These are phyloP conservation scores for Turnix velox DNA, from an alignment of 2,113 vertebrate genomes.

Conservation along the genomic window DNA sequence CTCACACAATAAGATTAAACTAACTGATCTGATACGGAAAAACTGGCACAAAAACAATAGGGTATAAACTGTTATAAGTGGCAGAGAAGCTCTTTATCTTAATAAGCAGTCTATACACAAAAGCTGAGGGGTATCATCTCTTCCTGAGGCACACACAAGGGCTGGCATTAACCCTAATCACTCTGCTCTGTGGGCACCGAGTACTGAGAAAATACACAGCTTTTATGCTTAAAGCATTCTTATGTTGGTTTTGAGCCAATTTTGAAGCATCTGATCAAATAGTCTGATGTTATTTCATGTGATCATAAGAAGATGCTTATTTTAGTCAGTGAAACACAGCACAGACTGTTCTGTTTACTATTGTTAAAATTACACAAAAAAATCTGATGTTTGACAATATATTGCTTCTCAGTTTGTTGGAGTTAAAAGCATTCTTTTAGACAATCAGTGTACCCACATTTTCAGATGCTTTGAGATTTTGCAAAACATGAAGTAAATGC, in stretches of 20 bases:
- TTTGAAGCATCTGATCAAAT: conserved; percentile 9
- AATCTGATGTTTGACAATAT: neutral
- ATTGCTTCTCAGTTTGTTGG: neutral
- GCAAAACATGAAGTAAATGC: neutral
- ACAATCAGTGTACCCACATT: neutral
- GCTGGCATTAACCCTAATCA: conserved; percentile 4
- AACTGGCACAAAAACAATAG: conserved; percentile 7
- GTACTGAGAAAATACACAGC: neutral
- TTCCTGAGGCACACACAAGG: neutral
- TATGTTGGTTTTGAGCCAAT: neutral
- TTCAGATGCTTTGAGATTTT: neutral
- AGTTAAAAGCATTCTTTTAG: neutral
- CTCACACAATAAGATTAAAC: conserved; percentile 20
- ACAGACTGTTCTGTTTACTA: neutral
- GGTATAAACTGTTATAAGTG: neutral
- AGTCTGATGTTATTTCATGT: neutral
- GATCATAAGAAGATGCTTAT: neutral
- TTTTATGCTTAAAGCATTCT: neutral
- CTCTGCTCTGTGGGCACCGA: neutral
- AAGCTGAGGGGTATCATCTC: conserved; percentile 18
- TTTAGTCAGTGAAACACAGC: neutral
- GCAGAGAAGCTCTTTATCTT: conserved; percentile 44
- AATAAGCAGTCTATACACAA: neutral
- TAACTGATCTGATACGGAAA: conserved; percentile 47
- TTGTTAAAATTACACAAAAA: neutral